Evolutionary conservation across 2,113 vertebrate genomes (phyloP), one percentile per base, ranked within the genome.

Genomic region (Petromus typicus): DNA sequence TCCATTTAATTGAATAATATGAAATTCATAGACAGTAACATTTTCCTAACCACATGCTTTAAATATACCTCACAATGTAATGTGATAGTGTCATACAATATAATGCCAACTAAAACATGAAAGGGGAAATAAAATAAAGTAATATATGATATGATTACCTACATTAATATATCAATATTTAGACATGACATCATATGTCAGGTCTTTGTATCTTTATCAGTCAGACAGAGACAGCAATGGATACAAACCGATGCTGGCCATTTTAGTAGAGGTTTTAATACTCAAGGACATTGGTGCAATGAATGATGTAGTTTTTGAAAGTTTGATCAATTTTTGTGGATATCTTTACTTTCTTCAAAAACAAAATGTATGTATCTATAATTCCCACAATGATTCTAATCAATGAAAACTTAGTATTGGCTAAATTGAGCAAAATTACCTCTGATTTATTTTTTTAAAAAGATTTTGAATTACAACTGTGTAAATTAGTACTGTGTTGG

Each of bases 141-240:
- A 59, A 63, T 89, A 43, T 81, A 73, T 64, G 79, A 61, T 67
- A 23, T n/a, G 6, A 43, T 57, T 56, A 25, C 43, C 18, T 40
- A 86, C 20, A 85, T 89, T 93, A 78, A 73, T 56, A 80, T 6
- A 56, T 73, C 73, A 94, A 71, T 91, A 48, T 23, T 78, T 93
- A 7, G 0, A 5, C 48, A 61, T 56, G n/a, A 78, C 10, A 37
- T 16, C 4, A 80, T 86, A 92, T 73, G 18, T 45, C 40, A 94
- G 11, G 16, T 8, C 11, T 86, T 61, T 83, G 7, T 37, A 89
- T 57, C n/a, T 16, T 6, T 93, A 43, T 64, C 27, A 83, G 5
- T 11, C 40, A 48, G 67, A 75, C n/a, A 75, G 20, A 14, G 18
- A 76, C 45, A 37, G 0, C 1, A 59, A 54, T 23, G 45, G 73